Percentiles rank a stretch among this genome's conserved stretches.
These are phyloP conservation scores for Pocota personata DNA, from an alignment of 2,888 invertebrate genomes.

Conservation along the genomic window DNA sequence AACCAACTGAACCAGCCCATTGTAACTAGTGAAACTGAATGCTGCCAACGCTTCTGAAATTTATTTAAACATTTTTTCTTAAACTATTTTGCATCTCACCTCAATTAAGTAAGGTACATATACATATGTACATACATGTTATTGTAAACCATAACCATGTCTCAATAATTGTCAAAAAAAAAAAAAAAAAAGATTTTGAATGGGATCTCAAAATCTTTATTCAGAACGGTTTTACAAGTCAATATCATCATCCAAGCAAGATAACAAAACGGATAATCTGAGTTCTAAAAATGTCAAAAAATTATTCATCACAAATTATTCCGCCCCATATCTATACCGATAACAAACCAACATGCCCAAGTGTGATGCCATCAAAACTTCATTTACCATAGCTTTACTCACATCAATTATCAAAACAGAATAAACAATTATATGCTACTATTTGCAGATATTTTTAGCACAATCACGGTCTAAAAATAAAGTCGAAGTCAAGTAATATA, in stretches of 20 bases:
- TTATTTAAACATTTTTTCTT: too few species aligned
- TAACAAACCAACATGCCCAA: not conserved
- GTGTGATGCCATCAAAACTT: not conserved
- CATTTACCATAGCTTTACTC: not conserved
- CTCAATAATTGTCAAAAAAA: not conserved
- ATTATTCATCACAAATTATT: not conserved
- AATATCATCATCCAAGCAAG: too few species aligned
- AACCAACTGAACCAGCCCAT: too few species aligned
- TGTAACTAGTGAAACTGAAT: too few species aligned
- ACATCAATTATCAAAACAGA: not conserved
- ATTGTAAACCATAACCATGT: too few species aligned
- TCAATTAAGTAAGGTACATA: too few species aligned
- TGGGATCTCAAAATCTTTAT: not conserved
- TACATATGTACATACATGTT: too few species aligned
- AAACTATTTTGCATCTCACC: too few species aligned
- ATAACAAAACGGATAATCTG: not conserved
- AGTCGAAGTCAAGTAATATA: not conserved
- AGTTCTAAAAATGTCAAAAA: not conserved
- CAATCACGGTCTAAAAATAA: slow-evolving; percentile 6
- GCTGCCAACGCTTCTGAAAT: too few species aligned
- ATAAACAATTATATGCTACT: slow-evolving; percentile 4
- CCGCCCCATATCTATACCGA: not conserved
- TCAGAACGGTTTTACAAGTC: too few species aligned
- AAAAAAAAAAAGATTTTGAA: not conserved
- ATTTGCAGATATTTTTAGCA: slow-evolving; percentile 16